Evolutionary conservation across 2,797 vertebrate species (phyloP), one percentile per base, ranked within the genome.

Genomic region (Lepus oiostolus): DNA sequence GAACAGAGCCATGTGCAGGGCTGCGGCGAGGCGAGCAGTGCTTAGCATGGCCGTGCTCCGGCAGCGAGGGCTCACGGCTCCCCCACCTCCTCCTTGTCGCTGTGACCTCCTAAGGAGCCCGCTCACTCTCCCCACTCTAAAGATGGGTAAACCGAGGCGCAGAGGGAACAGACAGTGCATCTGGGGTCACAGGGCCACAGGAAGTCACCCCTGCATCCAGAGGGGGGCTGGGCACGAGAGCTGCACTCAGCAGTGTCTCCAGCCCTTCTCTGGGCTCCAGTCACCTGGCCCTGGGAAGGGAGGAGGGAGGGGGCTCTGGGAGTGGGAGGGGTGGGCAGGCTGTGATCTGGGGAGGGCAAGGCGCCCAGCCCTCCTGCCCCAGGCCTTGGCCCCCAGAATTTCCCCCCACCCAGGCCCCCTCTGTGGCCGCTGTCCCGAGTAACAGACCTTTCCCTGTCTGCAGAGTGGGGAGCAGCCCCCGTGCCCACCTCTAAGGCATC

Each of bases 281-380:
- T 7, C 35, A 0, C 22, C 47, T 32, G 0, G 0, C 2, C 2
- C 2, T 42, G 22, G 28, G 22, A 63, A 5, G n/a, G 5, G n/a
- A 0, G 0, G 71, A 16, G 2, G 65, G 72, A 26, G 26, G 16
- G 30, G 74, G 22, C n/a, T 26, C 12, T 6, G 58, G 70, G 30
- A 24, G 60, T 58, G 54, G 17, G 19, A 58, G 58, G 65, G 68
- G 28, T 28, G 26, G 4, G n/a, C 3, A 3, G 81, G 32, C 26
- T 30, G 3, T 9, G 63, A 10, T 13, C 83, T 13, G 42, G 22
- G 35, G 62, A 28, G 65, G 12, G 42, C 0, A 3, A 54, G 63
- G 32, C 3, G 0, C n/a, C n/a, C 6, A 30, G 17, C 30, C 21
- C 70, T 85, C 28, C 8, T 35, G 22, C 81, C 35, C 17, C 50